Conservation (phyloP, 1,140 invertebrate species). For the Pseudobourletiella spinata region DNA sequence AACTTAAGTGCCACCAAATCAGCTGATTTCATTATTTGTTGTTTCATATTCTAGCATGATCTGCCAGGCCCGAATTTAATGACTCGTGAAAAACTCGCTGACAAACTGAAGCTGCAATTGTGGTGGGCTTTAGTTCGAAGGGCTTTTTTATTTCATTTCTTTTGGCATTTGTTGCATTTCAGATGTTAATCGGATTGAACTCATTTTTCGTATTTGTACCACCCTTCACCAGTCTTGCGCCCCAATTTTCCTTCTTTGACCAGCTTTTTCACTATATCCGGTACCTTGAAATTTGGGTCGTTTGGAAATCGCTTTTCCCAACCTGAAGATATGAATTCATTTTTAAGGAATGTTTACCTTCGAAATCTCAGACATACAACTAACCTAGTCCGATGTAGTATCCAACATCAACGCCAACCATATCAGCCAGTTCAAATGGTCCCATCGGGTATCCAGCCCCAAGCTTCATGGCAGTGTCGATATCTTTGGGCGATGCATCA, state of each 20-base stretch:
- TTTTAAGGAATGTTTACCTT: not conserved
- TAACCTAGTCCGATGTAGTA: constrained; percentile 26
- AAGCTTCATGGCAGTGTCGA: constrained; percentile 76
- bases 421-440: constrained; percentile 69
- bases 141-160: too few species aligned
- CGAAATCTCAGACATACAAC: not conserved
- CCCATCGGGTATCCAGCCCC: constrained; percentile 79
- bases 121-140: too few species aligned
- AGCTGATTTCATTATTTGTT: too few species aligned
- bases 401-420: constrained; percentile 59
- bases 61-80: too few species aligned
- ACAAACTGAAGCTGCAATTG: too few species aligned
- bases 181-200: too few species aligned
- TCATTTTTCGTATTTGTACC: constrained; percentile 66
- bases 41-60: too few species aligned
- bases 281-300: constrained; percentile 60
- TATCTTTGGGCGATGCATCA: constrained; percentile 60
- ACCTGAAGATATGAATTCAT: constrained; percentile 43
- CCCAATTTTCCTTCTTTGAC: constrained; percentile 74
- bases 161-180: too few species aligned
- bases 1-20: too few species aligned
- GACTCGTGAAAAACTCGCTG: too few species aligned
- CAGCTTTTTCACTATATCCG: constrained; percentile 57
- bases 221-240: constrained; percentile 74
- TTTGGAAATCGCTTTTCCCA: constrained; percentile 71